These are phyloP conservation scores for Luperina nickerlii DNA, from an alignment of 2,888 invertebrate genomes.

Conservation along the genomic window DNA sequence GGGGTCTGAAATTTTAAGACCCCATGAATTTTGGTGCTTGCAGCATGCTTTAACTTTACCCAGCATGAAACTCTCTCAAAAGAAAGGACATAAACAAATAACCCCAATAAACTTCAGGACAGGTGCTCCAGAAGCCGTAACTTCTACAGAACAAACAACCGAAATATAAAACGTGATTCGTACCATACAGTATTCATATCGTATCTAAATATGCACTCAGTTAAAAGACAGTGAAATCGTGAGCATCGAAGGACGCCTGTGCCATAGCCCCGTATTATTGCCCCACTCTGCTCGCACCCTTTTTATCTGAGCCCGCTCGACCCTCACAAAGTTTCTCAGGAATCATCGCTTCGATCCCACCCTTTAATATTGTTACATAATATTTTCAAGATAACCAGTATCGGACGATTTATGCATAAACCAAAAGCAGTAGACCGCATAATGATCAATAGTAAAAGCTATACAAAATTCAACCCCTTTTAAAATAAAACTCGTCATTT, in stretches of 20 bases:
- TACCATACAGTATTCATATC: conserved; percentile 46
- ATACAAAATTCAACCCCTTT: conserved; percentile 31
- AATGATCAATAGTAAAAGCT: conserved; percentile 61
- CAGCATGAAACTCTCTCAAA: not conserved
- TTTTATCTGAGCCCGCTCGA: conserved; percentile 82
- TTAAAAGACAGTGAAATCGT: conserved; percentile 63
- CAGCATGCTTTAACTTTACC: not conserved
- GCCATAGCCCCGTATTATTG: conserved; percentile 80
- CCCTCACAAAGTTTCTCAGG: conserved; percentile 82
- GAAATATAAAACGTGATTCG: conserved; percentile 29
- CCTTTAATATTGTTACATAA: conserved; percentile 81
- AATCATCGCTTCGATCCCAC: conserved; percentile 82
- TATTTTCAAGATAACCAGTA: conserved; percentile 75
- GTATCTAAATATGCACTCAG: conserved; percentile 60
- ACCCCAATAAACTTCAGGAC: not conserved
- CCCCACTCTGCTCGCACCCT: conserved; percentile 80
- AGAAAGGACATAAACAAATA: conserved; percentile 6
- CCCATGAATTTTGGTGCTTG: not conserved
- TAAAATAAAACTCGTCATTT: not conserved
- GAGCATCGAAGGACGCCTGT: conserved; percentile 50
- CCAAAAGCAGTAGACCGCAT: conserved; percentile 67
- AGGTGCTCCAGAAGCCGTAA: conserved; percentile 4
- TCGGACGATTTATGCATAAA: conserved; percentile 72
- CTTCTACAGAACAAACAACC: conserved; percentile 16
- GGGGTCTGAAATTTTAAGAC: not conserved